phyloP scores from a whole-genome alignment of 2,113 vertebrate species.

The Fukomys damarensis region DNA sequence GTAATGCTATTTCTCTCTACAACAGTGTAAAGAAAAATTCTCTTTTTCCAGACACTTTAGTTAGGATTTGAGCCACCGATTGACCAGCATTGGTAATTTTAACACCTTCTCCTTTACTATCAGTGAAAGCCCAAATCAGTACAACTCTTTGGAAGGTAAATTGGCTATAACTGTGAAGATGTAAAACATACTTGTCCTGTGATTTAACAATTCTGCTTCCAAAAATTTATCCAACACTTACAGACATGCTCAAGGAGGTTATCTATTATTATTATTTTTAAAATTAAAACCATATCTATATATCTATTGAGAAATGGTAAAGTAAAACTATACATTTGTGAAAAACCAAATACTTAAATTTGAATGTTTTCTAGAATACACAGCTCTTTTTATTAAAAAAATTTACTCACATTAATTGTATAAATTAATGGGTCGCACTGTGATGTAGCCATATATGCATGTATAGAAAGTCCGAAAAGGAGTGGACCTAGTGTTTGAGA shows the following conservation, averaged over 20 bases:
- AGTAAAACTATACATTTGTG: background rate
- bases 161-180: background rate
- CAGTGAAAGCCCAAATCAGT: background rate
- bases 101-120: background rate
- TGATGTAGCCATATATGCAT: background rate
- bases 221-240: background rate
- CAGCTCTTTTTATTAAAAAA: background rate
- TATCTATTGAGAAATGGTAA: slow-evolving; percentile 27
- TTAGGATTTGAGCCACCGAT: background rate
- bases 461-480: background rate
- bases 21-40: background rate
- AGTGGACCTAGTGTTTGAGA: background rate
- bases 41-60: background rate
- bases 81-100: background rate
- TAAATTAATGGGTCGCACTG: background rate
- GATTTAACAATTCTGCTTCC: background rate
- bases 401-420: background rate
- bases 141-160: background rate
- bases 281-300: background rate
- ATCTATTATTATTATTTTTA: background rate
- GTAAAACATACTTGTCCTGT: background rate
- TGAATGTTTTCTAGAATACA: background rate
- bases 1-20: background rate
- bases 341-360: background rate
- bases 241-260: background rate